Evolutionary conservation across 1,140 invertebrate species (phyloP).

Genomic region (Anastatus disparis): DNA sequence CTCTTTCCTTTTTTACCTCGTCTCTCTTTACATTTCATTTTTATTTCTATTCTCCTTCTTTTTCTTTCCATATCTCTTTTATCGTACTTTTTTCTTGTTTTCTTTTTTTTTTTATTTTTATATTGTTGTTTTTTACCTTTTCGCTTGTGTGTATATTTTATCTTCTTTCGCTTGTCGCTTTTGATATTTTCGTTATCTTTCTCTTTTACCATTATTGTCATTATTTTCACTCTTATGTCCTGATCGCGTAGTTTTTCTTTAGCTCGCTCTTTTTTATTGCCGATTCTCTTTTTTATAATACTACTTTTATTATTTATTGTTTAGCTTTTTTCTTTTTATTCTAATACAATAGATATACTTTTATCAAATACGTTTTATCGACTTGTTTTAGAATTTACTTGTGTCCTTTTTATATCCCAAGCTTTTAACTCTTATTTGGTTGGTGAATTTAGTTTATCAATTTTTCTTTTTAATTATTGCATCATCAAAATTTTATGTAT

Average conservation of each 20-base stretch:
- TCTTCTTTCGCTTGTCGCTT: constrained; percentile 7
- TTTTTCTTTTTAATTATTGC: too few relatives aligned
- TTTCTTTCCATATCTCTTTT: background rate
- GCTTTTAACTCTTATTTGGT: too few relatives aligned
- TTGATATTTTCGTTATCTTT: constrained; percentile 2
- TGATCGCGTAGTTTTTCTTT: background rate
- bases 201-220: constrained; percentile 9
- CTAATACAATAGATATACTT: too few relatives aligned
- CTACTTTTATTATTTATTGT: too few relatives aligned
- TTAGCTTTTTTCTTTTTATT: background rate
- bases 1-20: background rate
- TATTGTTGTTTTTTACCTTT: background rate
- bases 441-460: too few relatives aligned
- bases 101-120: background rate
- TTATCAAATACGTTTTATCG: background rate
- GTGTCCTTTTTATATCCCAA: too few relatives aligned
- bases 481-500: too few relatives aligned
- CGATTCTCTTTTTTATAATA: too few relatives aligned
- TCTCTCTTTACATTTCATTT: background rate
- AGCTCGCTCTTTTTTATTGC: background rate
- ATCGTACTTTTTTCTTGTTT: background rate
- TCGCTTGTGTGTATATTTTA: constrained; percentile 10
- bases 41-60: background rate
- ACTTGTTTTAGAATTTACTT: too few relatives aligned
- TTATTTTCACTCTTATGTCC: background rate